Conservation (phyloP, 2,888 invertebrate species). For the Salpingus planirostris region DNA sequence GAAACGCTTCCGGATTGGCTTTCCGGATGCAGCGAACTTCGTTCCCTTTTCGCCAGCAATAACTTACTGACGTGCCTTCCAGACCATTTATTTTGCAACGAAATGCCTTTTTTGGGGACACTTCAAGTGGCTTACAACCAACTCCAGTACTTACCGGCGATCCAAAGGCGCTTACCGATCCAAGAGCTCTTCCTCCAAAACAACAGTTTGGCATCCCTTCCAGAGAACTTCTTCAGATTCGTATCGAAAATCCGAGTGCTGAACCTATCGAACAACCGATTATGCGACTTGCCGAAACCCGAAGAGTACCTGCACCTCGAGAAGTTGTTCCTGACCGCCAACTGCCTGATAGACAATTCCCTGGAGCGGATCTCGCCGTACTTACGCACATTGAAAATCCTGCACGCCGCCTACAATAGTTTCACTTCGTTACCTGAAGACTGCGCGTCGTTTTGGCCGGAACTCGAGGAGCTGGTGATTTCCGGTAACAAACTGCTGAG, state of each 20-base stretch:
- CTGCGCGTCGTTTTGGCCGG: conserved; percentile 65
- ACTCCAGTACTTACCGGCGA: conserved; percentile 62
- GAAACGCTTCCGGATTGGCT: conserved; percentile 69
- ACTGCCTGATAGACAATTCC: conserved; percentile 60
- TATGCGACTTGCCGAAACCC: conserved; percentile 55
- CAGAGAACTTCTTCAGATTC: conserved; percentile 66
- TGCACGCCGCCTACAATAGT: conserved; percentile 74
- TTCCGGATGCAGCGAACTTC: conserved; percentile 60
- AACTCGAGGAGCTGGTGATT: conserved; percentile 71
- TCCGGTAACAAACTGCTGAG: conserved; percentile 72
- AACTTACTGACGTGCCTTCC: conserved; percentile 62
- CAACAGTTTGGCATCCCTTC: conserved; percentile 65
- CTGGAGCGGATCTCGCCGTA: conserved; percentile 50
- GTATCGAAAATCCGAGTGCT: conserved; percentile 56
- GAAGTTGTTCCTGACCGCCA: conserved; percentile 64
- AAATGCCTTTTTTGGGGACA: conserved; percentile 62
- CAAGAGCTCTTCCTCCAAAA: conserved; percentile 68
- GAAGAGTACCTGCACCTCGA: conserved; percentile 54
- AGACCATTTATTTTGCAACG: conserved; percentile 65
- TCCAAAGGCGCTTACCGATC: conserved; percentile 57
- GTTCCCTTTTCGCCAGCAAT: conserved; percentile 65
- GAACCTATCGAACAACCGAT: conserved; percentile 71
- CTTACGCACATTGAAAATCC: conserved; percentile 56
- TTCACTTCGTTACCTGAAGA: conserved; percentile 64
- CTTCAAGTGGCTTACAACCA: conserved; percentile 72